Evolutionary conservation across 2,113 vertebrate genomes (phyloP), one percentile per base, ranked within the genome.

Genomic region (Ondatra zibethicus): DNA sequence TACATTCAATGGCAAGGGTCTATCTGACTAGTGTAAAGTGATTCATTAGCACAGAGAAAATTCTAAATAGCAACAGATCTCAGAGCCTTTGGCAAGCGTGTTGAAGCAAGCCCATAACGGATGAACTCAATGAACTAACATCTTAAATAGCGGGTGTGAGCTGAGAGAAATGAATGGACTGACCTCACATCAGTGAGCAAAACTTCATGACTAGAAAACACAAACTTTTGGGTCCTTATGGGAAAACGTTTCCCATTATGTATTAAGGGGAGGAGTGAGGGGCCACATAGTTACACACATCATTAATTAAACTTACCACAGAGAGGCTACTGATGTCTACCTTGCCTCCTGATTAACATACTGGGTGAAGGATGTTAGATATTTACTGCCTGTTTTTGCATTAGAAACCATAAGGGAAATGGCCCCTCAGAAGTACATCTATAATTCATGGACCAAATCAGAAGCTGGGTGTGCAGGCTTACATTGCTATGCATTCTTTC

Each of bases 121-220:
- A 98, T 96, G 98, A 98, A 91, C 55, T 98, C 98, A 98, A 97
- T 92, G 91, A 98, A 85, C 97, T 92, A 97, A 96, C 80, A 96
- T 45, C 92, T 98, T 97, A 98, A 98, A 98, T 66, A 98, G 80
- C 96, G 92, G 75, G 96, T 92, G 96, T 96, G 65, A 98, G 21
- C 55, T 33, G 27, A 33, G 55, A 97, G 92, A 98, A 98, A 98
- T 98, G 0, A 98, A 98, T 97, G 93, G 82, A 81, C 92, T 98
- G 98, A 97, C 92, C 97, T 98, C 97, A 97, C 63, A 97, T 92
- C 88, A 96, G 92, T 94, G 58, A 88, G 87, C 92, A 93, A 97
- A 96, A 66, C 86, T 98, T 98, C 97, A 96, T 95, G 96, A 94
- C 89, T 89, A 72, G 96, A 98, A 98, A 98, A 98, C 87, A 91